These are phyloP conservation scores for Conus ventricosus DNA, from an alignment of 1,140 invertebrate species.

Conservation along the genomic window DNA sequence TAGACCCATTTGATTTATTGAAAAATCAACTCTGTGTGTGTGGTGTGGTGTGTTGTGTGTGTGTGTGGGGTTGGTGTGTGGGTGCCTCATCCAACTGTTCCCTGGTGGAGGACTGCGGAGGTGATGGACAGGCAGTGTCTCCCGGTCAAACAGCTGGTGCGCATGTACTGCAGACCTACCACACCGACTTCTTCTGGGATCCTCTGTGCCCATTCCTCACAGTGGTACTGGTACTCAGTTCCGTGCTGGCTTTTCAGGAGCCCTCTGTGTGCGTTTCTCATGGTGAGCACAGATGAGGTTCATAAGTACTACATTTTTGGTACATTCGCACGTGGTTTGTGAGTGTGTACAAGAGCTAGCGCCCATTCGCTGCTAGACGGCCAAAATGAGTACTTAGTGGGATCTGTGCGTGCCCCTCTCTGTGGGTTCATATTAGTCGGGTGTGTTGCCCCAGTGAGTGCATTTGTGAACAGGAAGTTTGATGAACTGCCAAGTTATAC, in stretches of 20 bases:
- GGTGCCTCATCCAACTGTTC: slow-evolving; percentile 53
- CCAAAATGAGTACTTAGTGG: no score
- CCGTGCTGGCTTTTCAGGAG: slow-evolving; percentile 83
- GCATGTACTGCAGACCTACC: slow-evolving; percentile 89
- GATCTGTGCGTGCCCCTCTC: no score
- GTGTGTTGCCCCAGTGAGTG: no score
- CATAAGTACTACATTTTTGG: not conserved
- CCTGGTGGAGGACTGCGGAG: slow-evolving; percentile 64
- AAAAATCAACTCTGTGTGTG: not conserved
- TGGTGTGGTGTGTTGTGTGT: not conserved
- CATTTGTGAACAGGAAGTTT: no score
- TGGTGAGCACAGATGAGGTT: slow-evolving; percentile 41
- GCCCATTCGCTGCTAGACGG: not conserved
- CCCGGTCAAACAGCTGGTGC: slow-evolving; percentile 85
- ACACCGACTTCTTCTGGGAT: slow-evolving; percentile 83
- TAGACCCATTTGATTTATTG: no score
- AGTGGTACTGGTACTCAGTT: slow-evolving; percentile 67
- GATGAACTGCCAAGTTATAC: no score
- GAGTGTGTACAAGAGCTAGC: not conserved
- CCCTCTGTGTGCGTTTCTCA: slow-evolving; percentile 54
- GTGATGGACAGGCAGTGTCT: slow-evolving; percentile 81
- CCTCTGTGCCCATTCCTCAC: slow-evolving; percentile 53
- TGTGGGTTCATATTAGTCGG: no score
- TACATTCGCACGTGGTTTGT: not conserved
- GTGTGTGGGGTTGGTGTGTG: not conserved